A percentile compares a stretch with the other conserved stretches of the same genome.
Evolutionary conservation across 2,113 vertebrate genomes (phyloP).

Genomic region (Leucosticte australis): DNA sequence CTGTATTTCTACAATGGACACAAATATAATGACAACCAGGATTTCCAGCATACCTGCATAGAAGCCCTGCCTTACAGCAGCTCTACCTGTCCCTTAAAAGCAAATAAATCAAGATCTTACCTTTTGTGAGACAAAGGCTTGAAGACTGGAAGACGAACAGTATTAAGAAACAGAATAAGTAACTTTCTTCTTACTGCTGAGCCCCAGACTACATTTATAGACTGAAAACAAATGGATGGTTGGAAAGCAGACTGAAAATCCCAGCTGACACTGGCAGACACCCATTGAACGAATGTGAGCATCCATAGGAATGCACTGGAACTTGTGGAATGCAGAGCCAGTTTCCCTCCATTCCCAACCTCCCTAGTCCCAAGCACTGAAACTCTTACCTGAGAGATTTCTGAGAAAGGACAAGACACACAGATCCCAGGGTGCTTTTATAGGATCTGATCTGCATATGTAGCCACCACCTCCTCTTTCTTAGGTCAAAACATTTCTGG

Average conservation of each 20-base stretch:
- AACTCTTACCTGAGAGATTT: conserved; percentile 70
- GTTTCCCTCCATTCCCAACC: neutral
- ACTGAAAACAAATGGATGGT: neutral
- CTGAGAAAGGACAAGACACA: conserved; percentile 61
- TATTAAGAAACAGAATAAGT: neutral
- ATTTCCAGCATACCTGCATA: neutral
- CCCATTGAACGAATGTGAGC: neutral
- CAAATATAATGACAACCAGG: neutral
- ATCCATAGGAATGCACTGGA: conserved; percentile 4
- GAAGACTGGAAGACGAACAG: conserved; percentile 10
- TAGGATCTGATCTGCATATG: conserved; percentile 70
- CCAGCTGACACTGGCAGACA: conserved; percentile 12
- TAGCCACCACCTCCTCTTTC: conserved; percentile 73
- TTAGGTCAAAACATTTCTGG: conserved; percentile 71
- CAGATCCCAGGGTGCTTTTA: conserved; percentile 63
- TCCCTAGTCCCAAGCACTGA: neutral
- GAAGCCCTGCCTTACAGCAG: neutral
- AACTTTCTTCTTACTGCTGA: neutral
- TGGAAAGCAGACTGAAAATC: conserved; percentile 16
- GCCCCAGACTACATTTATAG: neutral
- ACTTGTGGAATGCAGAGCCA: conserved; percentile 22
- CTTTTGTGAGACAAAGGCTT: conserved; percentile 52
- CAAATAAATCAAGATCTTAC: conserved; percentile 67
- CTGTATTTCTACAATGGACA: neutral
- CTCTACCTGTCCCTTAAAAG: neutral